phyloP scores from a whole-genome alignment of 2,888 invertebrate genomes.

The Philaethria dido region DNA sequence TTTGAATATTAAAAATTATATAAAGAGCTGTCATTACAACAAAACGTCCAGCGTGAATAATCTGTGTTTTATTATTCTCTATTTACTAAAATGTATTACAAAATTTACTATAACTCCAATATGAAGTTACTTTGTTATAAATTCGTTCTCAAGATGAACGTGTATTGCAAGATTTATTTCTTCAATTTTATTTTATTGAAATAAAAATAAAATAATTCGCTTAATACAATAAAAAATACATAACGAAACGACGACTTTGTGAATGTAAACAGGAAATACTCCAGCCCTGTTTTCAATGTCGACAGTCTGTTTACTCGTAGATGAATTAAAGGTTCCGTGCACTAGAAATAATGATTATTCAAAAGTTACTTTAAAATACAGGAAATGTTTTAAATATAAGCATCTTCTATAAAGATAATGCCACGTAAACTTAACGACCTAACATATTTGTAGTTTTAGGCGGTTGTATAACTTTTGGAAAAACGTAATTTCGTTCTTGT shows the following conservation, averaged over 20 bases:
- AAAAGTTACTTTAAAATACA: not conserved
- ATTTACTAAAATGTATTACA: no score
- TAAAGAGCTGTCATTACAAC: no score
- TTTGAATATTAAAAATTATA: conserved; percentile 40
- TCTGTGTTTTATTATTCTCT: no score
- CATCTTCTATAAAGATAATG: not conserved
- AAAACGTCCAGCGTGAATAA: no score
- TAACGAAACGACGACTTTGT: conserved; percentile 27
- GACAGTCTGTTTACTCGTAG: conserved; percentile 25
- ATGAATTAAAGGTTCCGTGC: conserved; percentile 4
- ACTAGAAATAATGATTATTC: not conserved
- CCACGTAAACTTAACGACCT: not conserved
- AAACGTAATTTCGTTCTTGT: conserved; percentile 6
- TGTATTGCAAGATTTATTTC: no score
- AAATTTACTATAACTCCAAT: no score
- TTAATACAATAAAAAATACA: conserved; percentile 9
- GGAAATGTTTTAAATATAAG: not conserved
- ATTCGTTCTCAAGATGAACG: no score
- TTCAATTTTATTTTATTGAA: not conserved
- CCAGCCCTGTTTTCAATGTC: conserved; percentile 39
- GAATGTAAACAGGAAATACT: conserved; percentile 43
- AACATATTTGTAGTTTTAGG: not conserved
- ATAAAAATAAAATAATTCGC: not conserved
- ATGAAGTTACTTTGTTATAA: no score
- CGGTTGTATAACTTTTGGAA: not conserved